These are phyloP conservation scores for Drosophila kambysellisi DNA, from an alignment of 2,888 invertebrate species.

Conservation along the genomic window DNA sequence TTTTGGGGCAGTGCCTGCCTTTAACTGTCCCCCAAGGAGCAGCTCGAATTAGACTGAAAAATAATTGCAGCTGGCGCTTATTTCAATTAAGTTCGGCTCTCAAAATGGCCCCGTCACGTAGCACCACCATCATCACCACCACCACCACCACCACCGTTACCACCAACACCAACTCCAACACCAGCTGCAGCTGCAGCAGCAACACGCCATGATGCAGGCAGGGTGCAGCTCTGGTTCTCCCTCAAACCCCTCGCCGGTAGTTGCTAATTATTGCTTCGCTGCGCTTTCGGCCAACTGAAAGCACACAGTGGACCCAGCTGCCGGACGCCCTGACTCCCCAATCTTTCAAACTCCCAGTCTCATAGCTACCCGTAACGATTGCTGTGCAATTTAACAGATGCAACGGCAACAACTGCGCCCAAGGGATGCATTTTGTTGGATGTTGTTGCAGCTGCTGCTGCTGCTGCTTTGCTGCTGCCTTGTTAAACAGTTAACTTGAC, in stretches of 20 bases:
- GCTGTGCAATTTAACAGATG: constrained; percentile 54
- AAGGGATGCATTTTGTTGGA: constrained; percentile 57
- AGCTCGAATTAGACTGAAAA: constrained; percentile 73
- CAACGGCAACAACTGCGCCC: constrained; percentile 67
- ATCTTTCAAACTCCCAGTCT: constrained; percentile 2
- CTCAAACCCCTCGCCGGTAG: constrained; percentile 32
- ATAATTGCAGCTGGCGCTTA: constrained; percentile 76
- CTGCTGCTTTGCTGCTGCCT: constrained; percentile 11
- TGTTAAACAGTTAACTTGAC: constrained; percentile 46
- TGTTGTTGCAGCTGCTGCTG: constrained; percentile 23
- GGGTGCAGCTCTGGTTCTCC: not conserved
- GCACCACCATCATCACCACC: constrained; percentile 9
- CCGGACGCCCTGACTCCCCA: not conserved
- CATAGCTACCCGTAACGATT: constrained; percentile 31
- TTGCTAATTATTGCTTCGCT: constrained; percentile 67
- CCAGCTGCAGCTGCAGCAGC: constrained; percentile 1
- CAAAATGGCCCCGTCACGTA: constrained; percentile 56
- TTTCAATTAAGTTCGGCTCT: constrained; percentile 71
- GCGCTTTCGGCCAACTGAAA: constrained; percentile 58
- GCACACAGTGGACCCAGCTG: constrained; percentile 42
- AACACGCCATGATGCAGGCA: not conserved
- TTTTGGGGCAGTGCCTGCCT: not conserved
- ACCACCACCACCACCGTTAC: not conserved
- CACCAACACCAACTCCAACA: not conserved
- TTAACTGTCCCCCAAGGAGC: constrained; percentile 38